Conservation (phyloP, 2,797 vertebrate genomes). For the Coracias cyanogaster region DNA sequence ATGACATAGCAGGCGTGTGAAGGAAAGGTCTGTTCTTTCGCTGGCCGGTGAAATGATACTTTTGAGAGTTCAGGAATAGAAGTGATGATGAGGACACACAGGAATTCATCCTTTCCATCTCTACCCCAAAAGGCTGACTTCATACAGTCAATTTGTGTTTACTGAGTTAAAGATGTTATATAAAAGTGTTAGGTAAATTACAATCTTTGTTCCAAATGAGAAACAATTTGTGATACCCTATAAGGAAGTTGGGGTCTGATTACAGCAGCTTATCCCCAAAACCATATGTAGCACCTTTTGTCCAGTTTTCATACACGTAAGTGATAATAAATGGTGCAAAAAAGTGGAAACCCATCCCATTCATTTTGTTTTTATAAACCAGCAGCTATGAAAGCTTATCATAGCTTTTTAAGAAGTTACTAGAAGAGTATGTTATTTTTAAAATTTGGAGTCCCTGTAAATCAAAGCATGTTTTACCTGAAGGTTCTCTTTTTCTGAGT, state of each 20-base stretch:
- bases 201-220: neutral
- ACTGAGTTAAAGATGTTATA: neutral
- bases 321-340: neutral
- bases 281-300: neutral
- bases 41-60: neutral
- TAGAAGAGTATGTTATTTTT: neutral
- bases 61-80: neutral
- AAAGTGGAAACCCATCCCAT: neutral
- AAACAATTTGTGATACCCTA: neutral
- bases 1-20: neutral
- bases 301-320: neutral
- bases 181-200: neutral
- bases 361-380: neutral
- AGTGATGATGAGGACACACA: neutral
- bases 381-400: neutral
- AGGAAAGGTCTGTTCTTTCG: neutral
- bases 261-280: neutral
- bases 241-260: neutral
- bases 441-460: neutral
- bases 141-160: neutral
- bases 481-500: neutral
- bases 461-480: conserved; percentile 21
- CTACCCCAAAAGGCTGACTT: neutral
- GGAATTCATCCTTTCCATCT: neutral
- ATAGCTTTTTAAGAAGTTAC: conserved; percentile 8